These are phyloP conservation scores for Mesocentrotus franciscanus DNA, from an alignment of 53 echinoderm and acorn worm genomes.

Conservation along the genomic window DNA sequence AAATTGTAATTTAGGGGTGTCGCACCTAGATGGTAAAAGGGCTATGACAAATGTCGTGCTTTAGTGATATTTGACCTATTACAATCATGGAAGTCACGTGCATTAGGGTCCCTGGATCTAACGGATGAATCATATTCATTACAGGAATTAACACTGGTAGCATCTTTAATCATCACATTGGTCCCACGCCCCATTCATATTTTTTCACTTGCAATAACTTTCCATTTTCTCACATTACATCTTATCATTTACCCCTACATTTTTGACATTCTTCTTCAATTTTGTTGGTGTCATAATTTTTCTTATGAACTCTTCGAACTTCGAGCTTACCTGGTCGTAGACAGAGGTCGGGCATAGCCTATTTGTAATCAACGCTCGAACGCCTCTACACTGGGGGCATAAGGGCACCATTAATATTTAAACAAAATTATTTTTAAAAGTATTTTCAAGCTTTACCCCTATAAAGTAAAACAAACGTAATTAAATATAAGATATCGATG, in stretches of 20 bases:
- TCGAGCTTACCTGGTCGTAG: no score
- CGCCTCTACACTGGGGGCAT: no score
- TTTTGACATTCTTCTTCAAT: neutral
- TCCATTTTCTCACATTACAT: neutral
- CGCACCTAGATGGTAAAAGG: conserved; percentile 15
- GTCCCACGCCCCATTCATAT: neutral
- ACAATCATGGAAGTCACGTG: neutral
- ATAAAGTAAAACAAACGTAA: no score
- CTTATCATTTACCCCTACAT: neutral
- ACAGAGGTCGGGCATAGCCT: no score
- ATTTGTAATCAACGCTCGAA: no score
- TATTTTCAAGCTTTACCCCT: no score
- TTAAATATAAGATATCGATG: no score
- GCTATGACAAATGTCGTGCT: neutral
- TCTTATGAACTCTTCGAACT: no score
- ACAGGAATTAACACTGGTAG: neutral
- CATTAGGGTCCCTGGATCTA: neutral
- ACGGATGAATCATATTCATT: neutral
- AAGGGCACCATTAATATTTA: no score
- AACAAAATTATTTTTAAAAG: no score
- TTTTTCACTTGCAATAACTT: no score
- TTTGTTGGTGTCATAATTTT: neutral
- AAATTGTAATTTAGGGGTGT: conserved; percentile 2
- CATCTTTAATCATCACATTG: neutral
- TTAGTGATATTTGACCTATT: neutral